These are phyloP conservation scores for Loris lydekkerianus DNA, from an alignment of 2,797 vertebrate species.

Conservation along the genomic window DNA sequence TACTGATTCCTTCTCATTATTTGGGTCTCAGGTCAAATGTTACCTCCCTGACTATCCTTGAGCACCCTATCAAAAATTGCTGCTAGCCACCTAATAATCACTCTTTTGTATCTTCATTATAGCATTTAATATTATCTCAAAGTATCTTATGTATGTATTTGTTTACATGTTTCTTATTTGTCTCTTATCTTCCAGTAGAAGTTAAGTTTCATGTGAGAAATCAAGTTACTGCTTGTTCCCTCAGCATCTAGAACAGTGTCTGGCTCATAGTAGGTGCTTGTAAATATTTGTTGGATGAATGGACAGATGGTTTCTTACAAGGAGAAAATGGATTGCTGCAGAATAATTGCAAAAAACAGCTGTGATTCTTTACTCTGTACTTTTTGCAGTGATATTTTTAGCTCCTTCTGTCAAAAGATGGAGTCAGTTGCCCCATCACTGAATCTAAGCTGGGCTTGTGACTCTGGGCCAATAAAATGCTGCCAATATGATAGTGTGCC, in stretches of 20 bases:
- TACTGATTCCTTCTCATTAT: not conserved
- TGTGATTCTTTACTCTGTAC: not conserved
- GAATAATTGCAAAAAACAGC: not conserved
- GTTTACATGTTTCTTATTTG: not conserved
- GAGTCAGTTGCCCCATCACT: not conserved
- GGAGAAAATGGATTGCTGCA: not conserved
- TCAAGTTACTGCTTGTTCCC: not conserved
- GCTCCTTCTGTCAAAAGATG: not conserved
- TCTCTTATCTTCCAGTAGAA: not conserved
- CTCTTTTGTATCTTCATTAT: not conserved
- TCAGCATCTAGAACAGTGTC: not conserved
- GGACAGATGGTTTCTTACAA: not conserved
- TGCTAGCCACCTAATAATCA: too few relatives aligned
- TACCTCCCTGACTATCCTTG: not conserved
- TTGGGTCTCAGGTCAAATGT: not conserved
- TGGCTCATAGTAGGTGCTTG: not conserved
- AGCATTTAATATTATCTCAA: not conserved
- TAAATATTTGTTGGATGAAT: conserved; percentile 2
- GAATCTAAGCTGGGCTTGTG: not conserved
- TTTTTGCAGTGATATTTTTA: not conserved
- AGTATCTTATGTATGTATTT: not conserved
- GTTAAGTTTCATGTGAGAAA: not conserved
- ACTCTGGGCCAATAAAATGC: not conserved
- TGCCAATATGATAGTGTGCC: not conserved
- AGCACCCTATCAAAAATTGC: not conserved